Conservation (phyloP, 2,888 invertebrate genomes). For the Neelides folsomi region DNA sequence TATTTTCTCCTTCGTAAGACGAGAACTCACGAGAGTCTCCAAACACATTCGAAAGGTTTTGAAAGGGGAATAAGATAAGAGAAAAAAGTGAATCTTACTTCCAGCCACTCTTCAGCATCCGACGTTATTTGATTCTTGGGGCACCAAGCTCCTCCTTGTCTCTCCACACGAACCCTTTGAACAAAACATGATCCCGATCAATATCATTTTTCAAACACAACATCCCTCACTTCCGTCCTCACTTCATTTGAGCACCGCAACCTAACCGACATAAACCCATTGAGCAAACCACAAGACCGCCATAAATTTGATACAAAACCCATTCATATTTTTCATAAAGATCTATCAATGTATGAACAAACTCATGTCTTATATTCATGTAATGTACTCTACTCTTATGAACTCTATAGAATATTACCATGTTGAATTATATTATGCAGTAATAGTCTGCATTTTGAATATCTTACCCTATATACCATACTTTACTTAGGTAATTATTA, state of each 20-base stretch:
- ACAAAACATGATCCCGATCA: slow-evolving; percentile 32
- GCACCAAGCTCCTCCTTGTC: slow-evolving; percentile 85
- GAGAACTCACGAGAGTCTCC: neutral
- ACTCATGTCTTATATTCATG: too few relatives aligned
- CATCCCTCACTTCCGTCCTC: slow-evolving; percentile 18
- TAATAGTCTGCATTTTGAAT: too few relatives aligned
- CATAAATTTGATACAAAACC: too few relatives aligned
- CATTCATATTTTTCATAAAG: too few relatives aligned
- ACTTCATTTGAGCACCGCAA: slow-evolving; percentile 10
- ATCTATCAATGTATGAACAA: too few relatives aligned
- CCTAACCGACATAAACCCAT: slow-evolving; percentile 8
- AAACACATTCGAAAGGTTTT: neutral
- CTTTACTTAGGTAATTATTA: too few relatives aligned
- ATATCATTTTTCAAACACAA: slow-evolving; percentile 26
- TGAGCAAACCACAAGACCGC: too few relatives aligned
- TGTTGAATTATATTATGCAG: too few relatives aligned
- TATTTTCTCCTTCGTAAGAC: neutral
- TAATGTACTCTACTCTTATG: too few relatives aligned
- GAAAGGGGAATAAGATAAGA: neutral
- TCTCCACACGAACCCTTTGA: slow-evolving; percentile 64
- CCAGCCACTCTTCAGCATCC: slow-evolving; percentile 62
- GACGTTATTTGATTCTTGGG: slow-evolving; percentile 65
- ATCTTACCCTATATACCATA: too few relatives aligned
- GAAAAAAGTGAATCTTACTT: slow-evolving; percentile 17
- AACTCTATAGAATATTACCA: too few relatives aligned